These are phyloP conservation scores for Kuschelorhynchus macadamiae DNA, from an alignment of 2,888 invertebrate species.

Conservation along the genomic window DNA sequence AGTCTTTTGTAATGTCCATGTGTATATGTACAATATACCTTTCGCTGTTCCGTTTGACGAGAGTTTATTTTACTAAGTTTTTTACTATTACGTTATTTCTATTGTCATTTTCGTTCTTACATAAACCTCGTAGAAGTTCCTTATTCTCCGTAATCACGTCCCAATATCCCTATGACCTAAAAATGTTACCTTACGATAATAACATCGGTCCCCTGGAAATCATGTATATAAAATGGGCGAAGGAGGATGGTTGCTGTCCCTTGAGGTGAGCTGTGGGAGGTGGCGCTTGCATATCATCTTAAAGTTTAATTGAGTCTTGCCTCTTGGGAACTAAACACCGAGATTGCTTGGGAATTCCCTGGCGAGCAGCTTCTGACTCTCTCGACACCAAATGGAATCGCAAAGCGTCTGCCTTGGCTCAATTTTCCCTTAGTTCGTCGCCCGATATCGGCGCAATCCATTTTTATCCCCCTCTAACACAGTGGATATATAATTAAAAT, in stretches of 20 bases:
- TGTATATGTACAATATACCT: too few relatives aligned
- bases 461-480: constrained; percentile 22
- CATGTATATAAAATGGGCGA: constrained; percentile 46
- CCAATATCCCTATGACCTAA: constrained; percentile 26
- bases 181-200: constrained; percentile 27
- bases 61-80: too few relatives aligned
- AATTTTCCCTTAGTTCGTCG: constrained; percentile 40
- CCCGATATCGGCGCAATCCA: constrained; percentile 19
- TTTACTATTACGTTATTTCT: too few relatives aligned
- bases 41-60: too few relatives aligned
- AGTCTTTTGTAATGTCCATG: too few relatives aligned
- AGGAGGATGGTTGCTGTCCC: constrained; percentile 46
- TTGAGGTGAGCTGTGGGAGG: constrained; percentile 50
- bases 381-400: constrained; percentile 65
- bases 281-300: constrained; percentile 74
- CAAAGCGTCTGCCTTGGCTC: constrained; percentile 58
- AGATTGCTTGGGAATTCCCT: constrained; percentile 68
- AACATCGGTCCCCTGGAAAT: constrained; percentile 34
- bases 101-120: too few relatives aligned
- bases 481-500: constrained; percentile 21
- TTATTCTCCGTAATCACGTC: constrained; percentile 4
- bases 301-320: constrained; percentile 81
- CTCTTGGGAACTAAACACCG: constrained; percentile 69
- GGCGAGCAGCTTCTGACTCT: constrained; percentile 66
- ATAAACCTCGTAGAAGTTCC: too few relatives aligned